A percentile compares a stretch with the other conserved stretches of the same genome.
phyloP scores from a whole-genome alignment of 2,888 invertebrate genomes.

The Leptarthrus brevirostris region DNA sequence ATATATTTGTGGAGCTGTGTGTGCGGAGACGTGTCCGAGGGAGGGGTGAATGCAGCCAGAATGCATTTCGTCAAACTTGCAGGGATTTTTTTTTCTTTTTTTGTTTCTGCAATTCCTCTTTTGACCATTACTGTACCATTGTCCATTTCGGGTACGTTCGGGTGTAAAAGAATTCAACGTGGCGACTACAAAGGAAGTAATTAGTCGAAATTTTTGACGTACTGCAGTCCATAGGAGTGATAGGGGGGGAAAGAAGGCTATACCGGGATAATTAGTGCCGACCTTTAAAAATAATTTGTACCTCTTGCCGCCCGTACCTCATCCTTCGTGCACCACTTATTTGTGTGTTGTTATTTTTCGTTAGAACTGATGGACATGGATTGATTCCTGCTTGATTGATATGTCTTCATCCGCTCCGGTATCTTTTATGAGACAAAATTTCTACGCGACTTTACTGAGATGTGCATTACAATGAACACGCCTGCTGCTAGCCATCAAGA shows the following conservation, averaged over 20 bases:
- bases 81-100: slow-evolving; percentile 7
- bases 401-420: background rate
- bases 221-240: background rate
- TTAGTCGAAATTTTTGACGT: slow-evolving; percentile 38
- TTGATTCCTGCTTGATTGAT: background rate
- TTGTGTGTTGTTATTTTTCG: background rate
- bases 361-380: background rate
- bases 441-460: background rate
- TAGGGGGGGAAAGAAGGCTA: background rate
- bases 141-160: background rate
- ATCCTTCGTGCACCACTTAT: background rate
- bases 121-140: slow-evolving; percentile 19
- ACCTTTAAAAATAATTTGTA: background rate
- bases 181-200: slow-evolving; percentile 41
- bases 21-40: slow-evolving; percentile 5
- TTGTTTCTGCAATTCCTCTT: background rate
- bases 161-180: slow-evolving; percentile 13
- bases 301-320: background rate
- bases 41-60: slow-evolving; percentile 14
- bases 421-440: background rate
- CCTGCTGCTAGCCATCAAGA: background rate
- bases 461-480: background rate
- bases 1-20: background rate
- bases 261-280: background rate
- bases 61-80: slow-evolving; percentile 42